Evolutionary conservation across 1,140 invertebrate species (phyloP).

Genomic region (Melitaea cinxia): DNA sequence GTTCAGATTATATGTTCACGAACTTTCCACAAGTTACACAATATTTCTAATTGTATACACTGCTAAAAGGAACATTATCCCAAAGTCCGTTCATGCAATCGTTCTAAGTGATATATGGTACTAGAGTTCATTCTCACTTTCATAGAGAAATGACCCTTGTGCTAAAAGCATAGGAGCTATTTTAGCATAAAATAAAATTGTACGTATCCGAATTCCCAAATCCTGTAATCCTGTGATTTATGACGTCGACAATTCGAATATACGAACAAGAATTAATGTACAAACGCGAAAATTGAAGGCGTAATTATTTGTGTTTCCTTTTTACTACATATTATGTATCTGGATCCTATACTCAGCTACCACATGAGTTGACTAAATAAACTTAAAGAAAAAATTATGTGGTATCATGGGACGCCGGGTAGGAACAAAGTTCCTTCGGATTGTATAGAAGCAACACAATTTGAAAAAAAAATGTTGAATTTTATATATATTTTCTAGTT

Average conservation of each 20-base stretch:
- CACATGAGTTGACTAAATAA: too few species aligned
- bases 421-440: too few species aligned
- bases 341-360: too few species aligned
- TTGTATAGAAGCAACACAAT: too few species aligned
- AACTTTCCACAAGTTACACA: background rate
- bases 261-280: background rate
- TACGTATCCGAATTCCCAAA: background rate
- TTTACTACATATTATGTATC: too few species aligned
- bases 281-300: background rate
- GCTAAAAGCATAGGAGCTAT: background rate
- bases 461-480: too few species aligned
- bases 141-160: background rate
- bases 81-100: background rate
- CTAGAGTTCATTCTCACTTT: background rate
- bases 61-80: background rate
- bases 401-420: too few species aligned
- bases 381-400: too few species aligned
- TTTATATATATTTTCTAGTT: too few species aligned
- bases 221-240: background rate
- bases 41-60: background rate
- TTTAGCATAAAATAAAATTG: background rate
- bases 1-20: too few species aligned
- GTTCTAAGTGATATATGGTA: background rate
- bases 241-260: background rate
- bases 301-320: background rate